phyloP scores from a whole-genome alignment of 2,888 invertebrate species.

The Phorcus lineatus region DNA sequence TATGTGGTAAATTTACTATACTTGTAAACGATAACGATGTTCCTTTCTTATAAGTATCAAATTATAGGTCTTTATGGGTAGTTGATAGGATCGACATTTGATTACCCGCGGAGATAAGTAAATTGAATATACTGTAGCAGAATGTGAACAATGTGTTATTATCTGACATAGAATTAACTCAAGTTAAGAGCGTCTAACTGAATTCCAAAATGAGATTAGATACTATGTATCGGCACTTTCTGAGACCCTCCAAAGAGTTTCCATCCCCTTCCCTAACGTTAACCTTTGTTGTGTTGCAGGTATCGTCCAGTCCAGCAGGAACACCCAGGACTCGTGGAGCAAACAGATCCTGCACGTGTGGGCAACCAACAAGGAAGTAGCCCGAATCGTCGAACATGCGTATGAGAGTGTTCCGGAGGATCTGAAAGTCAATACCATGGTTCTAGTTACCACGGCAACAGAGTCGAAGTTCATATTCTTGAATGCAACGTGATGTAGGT shows the following conservation, averaged over 20 bases:
- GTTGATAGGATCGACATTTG: too few species aligned
- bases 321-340: constrained; percentile 67
- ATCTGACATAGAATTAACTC: too few species aligned
- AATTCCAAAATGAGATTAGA: too few species aligned
- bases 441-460: constrained; percentile 65
- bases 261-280: background rate
- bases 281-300: constrained; percentile 48
- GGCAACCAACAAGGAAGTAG: constrained; percentile 62
- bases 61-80: too few species aligned
- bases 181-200: too few species aligned
- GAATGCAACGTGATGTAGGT: constrained; percentile 29
- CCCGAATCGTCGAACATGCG: constrained; percentile 57
- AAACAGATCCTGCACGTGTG: constrained; percentile 74
- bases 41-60: too few species aligned
- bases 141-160: too few species aligned
- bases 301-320: constrained; percentile 66
- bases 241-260: background rate
- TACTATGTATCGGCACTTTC: too few species aligned
- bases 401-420: constrained; percentile 52
- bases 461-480: constrained; percentile 57
- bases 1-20: too few species aligned
- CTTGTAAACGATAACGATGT: too few species aligned
- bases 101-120: too few species aligned
- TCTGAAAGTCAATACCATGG: constrained; percentile 65
- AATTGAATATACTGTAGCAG: too few species aligned